phyloP scores from a whole-genome alignment of 2,113 vertebrate genomes.

The Daphoenositta chrysoptera region DNA sequence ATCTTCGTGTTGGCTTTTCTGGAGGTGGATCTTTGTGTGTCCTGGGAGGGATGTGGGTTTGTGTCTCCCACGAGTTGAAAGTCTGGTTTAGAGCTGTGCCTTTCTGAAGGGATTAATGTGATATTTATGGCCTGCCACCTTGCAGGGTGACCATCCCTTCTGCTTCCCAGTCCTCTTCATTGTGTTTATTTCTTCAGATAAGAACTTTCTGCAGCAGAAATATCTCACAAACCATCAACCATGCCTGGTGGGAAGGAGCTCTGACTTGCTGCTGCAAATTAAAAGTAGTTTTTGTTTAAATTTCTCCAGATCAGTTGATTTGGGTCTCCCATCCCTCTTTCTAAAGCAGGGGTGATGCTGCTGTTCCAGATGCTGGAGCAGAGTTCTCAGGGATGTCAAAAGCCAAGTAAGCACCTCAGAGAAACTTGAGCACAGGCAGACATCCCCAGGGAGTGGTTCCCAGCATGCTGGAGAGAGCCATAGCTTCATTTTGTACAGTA shows the following conservation, averaged over 20 bases:
- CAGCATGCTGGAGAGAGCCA: not conserved
- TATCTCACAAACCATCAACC: not conserved
- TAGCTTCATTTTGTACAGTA: not conserved
- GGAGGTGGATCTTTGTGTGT: not conserved
- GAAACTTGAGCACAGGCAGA: not conserved
- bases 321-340: not conserved
- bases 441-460: not conserved
- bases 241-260: not conserved
- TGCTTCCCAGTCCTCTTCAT: not conserved
- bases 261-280: not conserved
- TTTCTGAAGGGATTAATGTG: not conserved
- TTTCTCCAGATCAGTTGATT: not conserved
- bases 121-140: not conserved
- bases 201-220: not conserved
- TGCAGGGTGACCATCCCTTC: not conserved
- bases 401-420: not conserved
- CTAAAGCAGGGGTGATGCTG: not conserved
- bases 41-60: not conserved
- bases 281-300: not conserved
- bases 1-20: not conserved
- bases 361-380: not conserved
- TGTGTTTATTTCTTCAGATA: not conserved
- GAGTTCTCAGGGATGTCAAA: not conserved
- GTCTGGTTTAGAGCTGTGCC: not conserved
- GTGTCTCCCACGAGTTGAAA: not conserved